These are phyloP conservation scores for Mactromeris polynyma DNA, from an alignment of 2,888 invertebrate species.

Conservation along the genomic window DNA sequence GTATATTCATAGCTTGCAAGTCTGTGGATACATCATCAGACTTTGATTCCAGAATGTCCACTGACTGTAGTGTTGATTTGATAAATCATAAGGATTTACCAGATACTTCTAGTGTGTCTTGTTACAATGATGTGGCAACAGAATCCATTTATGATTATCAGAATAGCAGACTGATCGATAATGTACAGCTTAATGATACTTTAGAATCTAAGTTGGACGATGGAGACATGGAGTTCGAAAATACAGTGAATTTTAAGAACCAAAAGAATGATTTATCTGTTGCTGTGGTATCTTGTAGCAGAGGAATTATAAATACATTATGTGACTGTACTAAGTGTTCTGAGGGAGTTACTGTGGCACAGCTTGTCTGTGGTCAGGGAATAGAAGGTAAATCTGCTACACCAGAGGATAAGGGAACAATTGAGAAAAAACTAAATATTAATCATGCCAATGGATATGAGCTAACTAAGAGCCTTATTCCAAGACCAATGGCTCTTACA, in stretches of 20 bases:
- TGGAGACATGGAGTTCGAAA: background rate
- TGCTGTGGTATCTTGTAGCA: slow-evolving; percentile 60
- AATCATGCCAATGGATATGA: background rate
- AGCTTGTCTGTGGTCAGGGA: background rate
- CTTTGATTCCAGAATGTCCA: background rate
- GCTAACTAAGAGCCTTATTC: slow-evolving; percentile 36
- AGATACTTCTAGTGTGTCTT: no score
- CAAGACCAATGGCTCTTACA: slow-evolving; percentile 41
- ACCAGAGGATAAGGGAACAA: background rate
- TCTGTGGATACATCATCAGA: slow-evolving; percentile 46
- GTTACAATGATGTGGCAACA: background rate
- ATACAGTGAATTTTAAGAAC: background rate
- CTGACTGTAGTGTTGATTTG: background rate
- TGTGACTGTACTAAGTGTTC: slow-evolving; percentile 49
- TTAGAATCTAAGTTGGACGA: slow-evolving; percentile 33
- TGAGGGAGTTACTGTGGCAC: background rate
- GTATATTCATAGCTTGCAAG: slow-evolving; percentile 67
- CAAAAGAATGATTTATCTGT: slow-evolving; percentile 39
- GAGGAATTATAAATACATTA: slow-evolving; percentile 50
- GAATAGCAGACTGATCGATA: slow-evolving; percentile 37
- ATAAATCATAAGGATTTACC: background rate
- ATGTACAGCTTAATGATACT: slow-evolving; percentile 37
- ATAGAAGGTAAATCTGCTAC: background rate
- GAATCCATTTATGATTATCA: background rate
- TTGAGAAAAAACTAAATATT: background rate